Conservation (phyloP, 2,888 invertebrate genomes). For the Quadroppia sp. region DNA sequence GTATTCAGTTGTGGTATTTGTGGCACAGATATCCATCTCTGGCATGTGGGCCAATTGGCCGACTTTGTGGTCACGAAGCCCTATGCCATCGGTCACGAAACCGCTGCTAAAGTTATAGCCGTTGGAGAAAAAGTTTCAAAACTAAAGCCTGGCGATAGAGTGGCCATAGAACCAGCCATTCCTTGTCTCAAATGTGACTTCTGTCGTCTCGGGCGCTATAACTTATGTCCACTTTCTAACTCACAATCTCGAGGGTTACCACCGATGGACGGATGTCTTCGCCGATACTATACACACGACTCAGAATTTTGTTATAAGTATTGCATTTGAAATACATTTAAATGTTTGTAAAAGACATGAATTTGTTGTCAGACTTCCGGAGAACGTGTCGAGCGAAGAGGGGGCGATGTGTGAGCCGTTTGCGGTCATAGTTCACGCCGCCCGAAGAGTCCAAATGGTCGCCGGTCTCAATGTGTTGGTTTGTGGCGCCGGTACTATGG, state of each 20-base stretch:
- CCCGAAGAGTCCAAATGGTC: conserved; percentile 49
- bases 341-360: neutral
- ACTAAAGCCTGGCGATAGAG: conserved; percentile 43
- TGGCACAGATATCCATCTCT: conserved; percentile 88
- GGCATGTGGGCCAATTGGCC: conserved; percentile 76
- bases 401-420: conserved; percentile 90
- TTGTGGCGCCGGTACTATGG: conserved; percentile 63
- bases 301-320: conserved; percentile 59
- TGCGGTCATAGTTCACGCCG: conserved; percentile 51
- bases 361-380: conserved; percentile 66
- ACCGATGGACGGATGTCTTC: conserved; percentile 81
- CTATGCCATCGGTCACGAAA: conserved; percentile 42
- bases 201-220: conserved; percentile 43
- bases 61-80: conserved; percentile 67
- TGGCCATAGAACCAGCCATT: conserved; percentile 45
- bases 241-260: conserved; percentile 56
- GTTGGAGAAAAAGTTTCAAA: conserved; percentile 41
- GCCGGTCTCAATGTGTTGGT: conserved; percentile 50
- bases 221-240: conserved; percentile 41
- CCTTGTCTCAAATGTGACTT: conserved; percentile 44
- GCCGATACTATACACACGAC: conserved; percentile 79
- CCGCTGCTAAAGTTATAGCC: conserved; percentile 37
- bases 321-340: neutral
- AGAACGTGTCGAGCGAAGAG: conserved; percentile 83
- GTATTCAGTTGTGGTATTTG: conserved; percentile 68